Evolutionary conservation across 92 coral and sea anemone genomes (phyloP).

Genomic region (Anthopleura xanthogrammica): DNA sequence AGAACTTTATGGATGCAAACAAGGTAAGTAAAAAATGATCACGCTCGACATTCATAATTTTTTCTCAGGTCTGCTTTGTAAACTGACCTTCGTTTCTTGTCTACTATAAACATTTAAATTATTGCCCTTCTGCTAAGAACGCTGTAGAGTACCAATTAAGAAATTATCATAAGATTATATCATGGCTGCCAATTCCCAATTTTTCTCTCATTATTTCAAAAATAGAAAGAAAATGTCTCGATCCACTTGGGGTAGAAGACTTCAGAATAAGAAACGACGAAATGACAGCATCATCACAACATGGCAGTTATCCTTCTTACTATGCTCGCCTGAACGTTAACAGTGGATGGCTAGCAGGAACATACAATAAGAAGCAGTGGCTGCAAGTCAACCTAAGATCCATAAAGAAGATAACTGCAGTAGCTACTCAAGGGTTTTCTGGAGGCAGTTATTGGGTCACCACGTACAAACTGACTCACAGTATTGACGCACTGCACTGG

Average conservation of each 20-base stretch:
- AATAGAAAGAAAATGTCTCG: neutral
- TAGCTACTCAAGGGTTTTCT: constrained; percentile 44
- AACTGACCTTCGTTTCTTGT: too few relatives aligned
- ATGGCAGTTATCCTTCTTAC: neutral
- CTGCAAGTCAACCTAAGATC: constrained; percentile 27
- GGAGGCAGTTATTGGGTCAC: constrained; percentile 18
- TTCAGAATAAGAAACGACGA: neutral
- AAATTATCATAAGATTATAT: too few relatives aligned
- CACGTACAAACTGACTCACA: constrained; percentile 36
- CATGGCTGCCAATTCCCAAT: too few relatives aligned
- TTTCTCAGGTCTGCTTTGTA: too few relatives aligned
- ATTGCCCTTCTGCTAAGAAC: too few relatives aligned
- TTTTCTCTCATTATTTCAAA: too few relatives aligned
- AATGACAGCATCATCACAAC: constrained; percentile 19
- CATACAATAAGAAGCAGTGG: constrained; percentile 33
- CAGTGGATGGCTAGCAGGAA: constrained; percentile 8
- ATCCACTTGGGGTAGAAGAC: constrained; percentile 18
- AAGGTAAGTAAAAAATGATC: neutral
- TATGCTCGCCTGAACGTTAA: neutral
- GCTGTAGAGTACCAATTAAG: too few relatives aligned
- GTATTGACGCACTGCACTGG: constrained; percentile 38
- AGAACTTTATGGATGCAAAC: constrained; percentile 47
- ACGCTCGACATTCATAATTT: neutral
- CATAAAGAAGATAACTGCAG: constrained; percentile 19
- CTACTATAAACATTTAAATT: too few relatives aligned